Conservation (phyloP, 30 jellyfish, hydroid and myxozoan genomes). For the Cassiopea xamachana region DNA sequence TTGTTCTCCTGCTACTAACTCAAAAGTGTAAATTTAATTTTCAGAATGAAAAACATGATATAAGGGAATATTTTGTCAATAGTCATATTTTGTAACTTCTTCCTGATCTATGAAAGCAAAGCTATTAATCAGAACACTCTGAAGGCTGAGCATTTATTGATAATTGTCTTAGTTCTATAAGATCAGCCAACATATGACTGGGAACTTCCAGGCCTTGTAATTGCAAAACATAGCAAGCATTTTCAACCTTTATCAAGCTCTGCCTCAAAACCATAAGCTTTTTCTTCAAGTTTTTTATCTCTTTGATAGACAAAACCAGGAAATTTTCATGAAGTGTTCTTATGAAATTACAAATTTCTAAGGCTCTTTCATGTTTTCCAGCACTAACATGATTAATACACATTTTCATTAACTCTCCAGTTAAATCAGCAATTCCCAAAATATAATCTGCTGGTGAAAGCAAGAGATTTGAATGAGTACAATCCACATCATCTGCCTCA, state of each 20-base stretch:
- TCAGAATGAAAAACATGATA: too few relatives aligned
- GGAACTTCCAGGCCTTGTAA: constrained; percentile 91
- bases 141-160: background rate
- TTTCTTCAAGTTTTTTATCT: constrained; percentile 51
- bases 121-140: background rate
- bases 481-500: constrained; percentile 1
- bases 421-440: constrained; percentile 90
- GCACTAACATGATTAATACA: constrained; percentile 71
- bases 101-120: background rate
- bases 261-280: constrained; percentile 71
- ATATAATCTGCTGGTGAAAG: constrained; percentile 77
- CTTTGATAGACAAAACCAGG: constrained; percentile 60
- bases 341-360: constrained; percentile 62
- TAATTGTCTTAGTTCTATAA: constrained; percentile 23
- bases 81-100: too few relatives aligned
- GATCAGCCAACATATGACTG: constrained; percentile 61
- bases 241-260: constrained; percentile 83
- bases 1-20: too few relatives aligned
- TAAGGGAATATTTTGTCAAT: too few relatives aligned
- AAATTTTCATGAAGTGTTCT: constrained; percentile 71
- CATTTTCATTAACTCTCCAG: constrained; percentile 96
- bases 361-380: constrained; percentile 60
- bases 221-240: constrained; percentile 74
- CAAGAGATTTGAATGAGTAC: background rate
- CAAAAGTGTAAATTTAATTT: too few relatives aligned